phyloP scores from a whole-genome alignment of 2,113 vertebrate species.

The rat (Rattus norvegicus) region DNA sequence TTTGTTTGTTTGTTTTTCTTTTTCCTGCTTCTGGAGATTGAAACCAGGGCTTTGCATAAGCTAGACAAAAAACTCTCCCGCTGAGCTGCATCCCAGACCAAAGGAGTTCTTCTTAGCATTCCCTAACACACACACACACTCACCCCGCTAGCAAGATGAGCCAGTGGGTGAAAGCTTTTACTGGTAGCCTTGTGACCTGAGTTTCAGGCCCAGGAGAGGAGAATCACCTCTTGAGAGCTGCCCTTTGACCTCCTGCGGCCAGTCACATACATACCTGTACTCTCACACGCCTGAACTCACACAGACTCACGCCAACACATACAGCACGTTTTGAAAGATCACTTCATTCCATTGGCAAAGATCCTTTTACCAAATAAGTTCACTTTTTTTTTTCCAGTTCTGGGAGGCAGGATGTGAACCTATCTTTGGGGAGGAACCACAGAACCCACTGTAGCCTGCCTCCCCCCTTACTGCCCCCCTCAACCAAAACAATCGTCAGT shows the following conservation, averaged over 20 bases:
- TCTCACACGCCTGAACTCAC: neutral
- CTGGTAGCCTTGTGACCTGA: neutral
- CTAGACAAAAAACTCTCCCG: neutral
- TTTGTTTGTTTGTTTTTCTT: neutral
- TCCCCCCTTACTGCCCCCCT: neutral
- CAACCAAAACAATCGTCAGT: neutral
- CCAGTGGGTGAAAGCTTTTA: too few relatives aligned
- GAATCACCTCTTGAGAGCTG: neutral
- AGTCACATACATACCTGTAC: neutral
- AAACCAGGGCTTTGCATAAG: neutral
- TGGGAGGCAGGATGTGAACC: neutral
- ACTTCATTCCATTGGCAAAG: conserved; percentile 16
- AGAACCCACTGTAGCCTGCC: neutral
- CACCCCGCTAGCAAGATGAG: too few relatives aligned
- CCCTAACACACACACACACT: too few relatives aligned
- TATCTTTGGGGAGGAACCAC: neutral
- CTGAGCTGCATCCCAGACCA: too few relatives aligned
- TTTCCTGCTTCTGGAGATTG: neutral
- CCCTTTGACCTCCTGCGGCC: neutral
- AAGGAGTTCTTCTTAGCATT: neutral
- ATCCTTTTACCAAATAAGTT: neutral
- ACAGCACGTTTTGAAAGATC: neutral
- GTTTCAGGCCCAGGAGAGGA: neutral
- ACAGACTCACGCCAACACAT: neutral
- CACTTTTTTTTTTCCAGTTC: neutral